These are phyloP conservation scores for Zosterops pallidus DNA, from an alignment of 2,113 vertebrate species.

Conservation along the genomic window DNA sequence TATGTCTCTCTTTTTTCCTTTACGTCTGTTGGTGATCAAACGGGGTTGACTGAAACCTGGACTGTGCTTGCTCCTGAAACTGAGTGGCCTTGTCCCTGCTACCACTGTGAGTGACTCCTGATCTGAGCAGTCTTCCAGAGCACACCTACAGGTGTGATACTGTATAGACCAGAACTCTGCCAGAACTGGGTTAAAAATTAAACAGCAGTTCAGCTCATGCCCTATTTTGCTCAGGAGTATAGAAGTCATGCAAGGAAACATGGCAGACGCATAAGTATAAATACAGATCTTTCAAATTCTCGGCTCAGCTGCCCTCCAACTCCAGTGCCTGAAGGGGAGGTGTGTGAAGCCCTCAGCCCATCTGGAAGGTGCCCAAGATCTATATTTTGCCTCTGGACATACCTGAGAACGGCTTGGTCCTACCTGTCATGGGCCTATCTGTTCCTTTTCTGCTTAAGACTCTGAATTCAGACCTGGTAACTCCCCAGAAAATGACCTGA, in stretches of 20 bases:
- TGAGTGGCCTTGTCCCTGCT: not conserved
- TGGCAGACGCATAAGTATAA: not conserved
- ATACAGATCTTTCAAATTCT: not conserved
- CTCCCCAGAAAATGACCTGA: not conserved
- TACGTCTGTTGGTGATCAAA: not conserved
- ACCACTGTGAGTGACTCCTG: not conserved
- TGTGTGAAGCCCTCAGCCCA: not conserved
- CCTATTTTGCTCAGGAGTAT: not conserved
- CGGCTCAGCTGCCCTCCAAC: not conserved
- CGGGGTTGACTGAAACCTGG: not conserved
- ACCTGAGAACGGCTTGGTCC: not conserved
- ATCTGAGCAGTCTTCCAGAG: not conserved
- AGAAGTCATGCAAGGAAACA: not conserved
- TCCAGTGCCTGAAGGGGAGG: not conserved
- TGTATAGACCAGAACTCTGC: not conserved
- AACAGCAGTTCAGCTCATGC: not conserved
- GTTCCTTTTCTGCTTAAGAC: not conserved
- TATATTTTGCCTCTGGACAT: not conserved
- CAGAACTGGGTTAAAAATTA: not conserved
- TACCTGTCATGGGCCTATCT: not conserved
- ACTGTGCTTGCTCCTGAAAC: not conserved
- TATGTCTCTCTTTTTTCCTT: not conserved
- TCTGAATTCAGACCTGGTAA: not conserved
- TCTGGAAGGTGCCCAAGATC: not conserved
- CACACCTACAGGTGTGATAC: not conserved